Evolutionary conservation across 2,113 vertebrate genomes (phyloP).

Genomic region (Pagrus major): DNA sequence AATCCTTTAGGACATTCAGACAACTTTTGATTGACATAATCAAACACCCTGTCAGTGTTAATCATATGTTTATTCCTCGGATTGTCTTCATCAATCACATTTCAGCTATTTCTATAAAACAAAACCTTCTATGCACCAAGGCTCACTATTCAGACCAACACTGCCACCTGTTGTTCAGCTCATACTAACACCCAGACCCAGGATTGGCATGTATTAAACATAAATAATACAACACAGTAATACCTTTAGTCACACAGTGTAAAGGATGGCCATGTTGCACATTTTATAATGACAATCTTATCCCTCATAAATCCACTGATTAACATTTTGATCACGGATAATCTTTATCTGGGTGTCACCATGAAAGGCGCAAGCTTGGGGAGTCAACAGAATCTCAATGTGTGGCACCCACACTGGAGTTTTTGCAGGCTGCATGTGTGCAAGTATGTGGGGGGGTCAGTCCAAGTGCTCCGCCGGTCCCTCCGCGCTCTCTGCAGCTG

Average conservation of each 20-base stretch:
- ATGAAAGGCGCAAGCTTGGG: constrained; percentile 10
- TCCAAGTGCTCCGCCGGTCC: background rate
- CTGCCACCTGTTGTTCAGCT: constrained; percentile 62
- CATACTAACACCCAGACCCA: background rate
- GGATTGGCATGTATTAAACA: constrained; percentile 5
- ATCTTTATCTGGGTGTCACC: constrained; percentile 31
- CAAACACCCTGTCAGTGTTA: constrained; percentile 8
- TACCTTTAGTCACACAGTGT: constrained; percentile 33
- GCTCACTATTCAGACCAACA: constrained; percentile 46
- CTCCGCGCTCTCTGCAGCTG: background rate
- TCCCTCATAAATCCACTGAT: constrained; percentile 41
- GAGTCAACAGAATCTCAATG: constrained; percentile 15
- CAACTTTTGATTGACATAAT: background rate
- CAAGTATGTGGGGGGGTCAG: constrained; percentile 26
- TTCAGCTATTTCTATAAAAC: background rate
- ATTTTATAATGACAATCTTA: constrained; percentile 32
- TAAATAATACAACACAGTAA: constrained; percentile 30
- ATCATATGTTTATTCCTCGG: constrained; percentile 19
- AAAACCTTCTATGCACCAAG: background rate
- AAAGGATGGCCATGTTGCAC: constrained; percentile 34
- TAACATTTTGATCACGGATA: constrained; percentile 40
- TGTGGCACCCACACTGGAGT: constrained; percentile 1
- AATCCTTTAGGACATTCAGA: background rate
- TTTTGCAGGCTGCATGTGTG: background rate
- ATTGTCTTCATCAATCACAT: background rate